A percentile compares a stretch with the other conserved stretches of the same genome.
Evolutionary conservation across 1,140 invertebrate species (phyloP).

Genomic region (Heliconius himera): DNA sequence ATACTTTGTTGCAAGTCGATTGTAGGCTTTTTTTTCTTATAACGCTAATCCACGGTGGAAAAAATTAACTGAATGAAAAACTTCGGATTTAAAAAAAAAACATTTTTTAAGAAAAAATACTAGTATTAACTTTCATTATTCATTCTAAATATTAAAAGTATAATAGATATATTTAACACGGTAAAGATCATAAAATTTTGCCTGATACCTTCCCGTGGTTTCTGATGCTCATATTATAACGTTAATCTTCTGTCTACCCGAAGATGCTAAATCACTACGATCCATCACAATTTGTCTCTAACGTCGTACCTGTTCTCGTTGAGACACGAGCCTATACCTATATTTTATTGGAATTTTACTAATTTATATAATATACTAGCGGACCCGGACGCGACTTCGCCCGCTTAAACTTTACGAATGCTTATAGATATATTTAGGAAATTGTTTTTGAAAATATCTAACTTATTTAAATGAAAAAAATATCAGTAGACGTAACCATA

Average conservation of each 20-base stretch:
- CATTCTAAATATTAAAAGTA: too few species aligned
- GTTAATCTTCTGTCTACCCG: slow-evolving; percentile 19
- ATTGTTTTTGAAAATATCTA: too few species aligned
- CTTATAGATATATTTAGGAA: too few species aligned
- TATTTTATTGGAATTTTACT: neutral
- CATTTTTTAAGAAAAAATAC: too few species aligned
- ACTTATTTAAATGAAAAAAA: too few species aligned
- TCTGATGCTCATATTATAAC: neutral
- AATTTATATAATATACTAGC: neutral
- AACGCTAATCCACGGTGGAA: neutral
- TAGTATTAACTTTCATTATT: too few species aligned
- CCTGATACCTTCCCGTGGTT: neutral
- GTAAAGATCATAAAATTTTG: neutral
- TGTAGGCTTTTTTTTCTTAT: neutral
- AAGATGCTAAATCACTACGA: slow-evolving; percentile 24
- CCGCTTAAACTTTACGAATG: too few species aligned
- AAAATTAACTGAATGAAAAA: too few species aligned
- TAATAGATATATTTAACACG: too few species aligned
- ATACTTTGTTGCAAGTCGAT: slow-evolving; percentile 12
- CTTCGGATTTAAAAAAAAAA: too few species aligned
- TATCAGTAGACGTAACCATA: too few species aligned
- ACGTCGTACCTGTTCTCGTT: slow-evolving; percentile 8
- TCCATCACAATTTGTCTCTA: slow-evolving; percentile 35
- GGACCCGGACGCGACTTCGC: too few species aligned
- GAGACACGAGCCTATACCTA: neutral